These are phyloP conservation scores for Formica exsecta DNA, from an alignment of 1,140 invertebrate genomes.

Conservation along the genomic window DNA sequence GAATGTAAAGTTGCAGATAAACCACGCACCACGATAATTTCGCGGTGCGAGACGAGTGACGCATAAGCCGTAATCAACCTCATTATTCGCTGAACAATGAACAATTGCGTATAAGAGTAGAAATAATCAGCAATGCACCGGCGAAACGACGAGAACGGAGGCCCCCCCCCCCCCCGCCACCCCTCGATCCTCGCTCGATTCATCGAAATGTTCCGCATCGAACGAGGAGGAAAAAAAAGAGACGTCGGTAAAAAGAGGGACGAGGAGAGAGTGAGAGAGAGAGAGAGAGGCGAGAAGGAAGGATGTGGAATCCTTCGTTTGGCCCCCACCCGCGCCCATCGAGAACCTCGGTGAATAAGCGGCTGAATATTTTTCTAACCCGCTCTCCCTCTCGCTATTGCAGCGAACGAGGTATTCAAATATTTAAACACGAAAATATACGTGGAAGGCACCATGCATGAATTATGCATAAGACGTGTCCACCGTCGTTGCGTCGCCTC, in stretches of 20 bases:
- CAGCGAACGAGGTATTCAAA: constrained; percentile 84
- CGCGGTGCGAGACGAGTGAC: constrained; percentile 68
- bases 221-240: constrained; percentile 5
- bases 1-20: constrained; percentile 44
- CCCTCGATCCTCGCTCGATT: too few species aligned
- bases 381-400: constrained; percentile 71
- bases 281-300: neutral
- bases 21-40: constrained; percentile 55
- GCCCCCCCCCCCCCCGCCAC: too few species aligned
- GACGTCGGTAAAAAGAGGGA: neutral
- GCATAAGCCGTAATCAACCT: constrained; percentile 74
- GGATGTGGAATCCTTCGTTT: constrained; percentile 40
- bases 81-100: constrained; percentile 77
- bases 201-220: constrained; percentile 46
- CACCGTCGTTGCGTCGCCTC: constrained; percentile 59
- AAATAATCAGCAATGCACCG: constrained; percentile 71
- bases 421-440: constrained; percentile 86
- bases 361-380: constrained; percentile 80
- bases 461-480: constrained; percentile 84
- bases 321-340: neutral
- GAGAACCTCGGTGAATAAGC: constrained; percentile 76
- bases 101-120: constrained; percentile 75
- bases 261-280: neutral
- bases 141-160: constrained; percentile 65
- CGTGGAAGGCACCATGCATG: constrained; percentile 81